Evolutionary conservation across 1,140 invertebrate genomes (phyloP).

Genomic region (Drosophila tsacasi): DNA sequence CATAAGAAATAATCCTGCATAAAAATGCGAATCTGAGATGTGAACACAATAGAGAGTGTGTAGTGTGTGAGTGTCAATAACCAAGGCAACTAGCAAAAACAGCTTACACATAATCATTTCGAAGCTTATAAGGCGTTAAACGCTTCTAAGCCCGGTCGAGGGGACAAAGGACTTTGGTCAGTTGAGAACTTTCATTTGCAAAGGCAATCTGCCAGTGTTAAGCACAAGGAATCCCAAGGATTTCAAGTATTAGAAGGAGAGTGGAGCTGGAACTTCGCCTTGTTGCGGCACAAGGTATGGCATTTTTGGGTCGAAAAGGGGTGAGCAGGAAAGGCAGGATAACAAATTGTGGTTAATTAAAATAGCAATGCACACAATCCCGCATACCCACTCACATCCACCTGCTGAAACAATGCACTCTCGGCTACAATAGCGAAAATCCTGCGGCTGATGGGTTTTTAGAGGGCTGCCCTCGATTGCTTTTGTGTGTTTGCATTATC

Average conservation of each 20-base stretch:
- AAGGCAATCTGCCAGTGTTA: conserved; percentile 18
- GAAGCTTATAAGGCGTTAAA: conserved; percentile 75
- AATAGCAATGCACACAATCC: conserved; percentile 47
- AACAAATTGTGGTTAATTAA: conserved; percentile 71
- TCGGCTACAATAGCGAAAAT: conserved; percentile 34
- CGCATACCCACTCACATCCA: conserved; percentile 2
- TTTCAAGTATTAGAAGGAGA: background rate
- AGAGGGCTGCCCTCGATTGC: conserved; percentile 31
- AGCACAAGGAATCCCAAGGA: conserved; percentile 33
- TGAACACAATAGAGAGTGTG: conserved; percentile 37
- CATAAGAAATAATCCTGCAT: conserved; percentile 59
- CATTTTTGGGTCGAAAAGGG: background rate
- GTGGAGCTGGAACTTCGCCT: background rate
- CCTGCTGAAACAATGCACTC: conserved; percentile 50
- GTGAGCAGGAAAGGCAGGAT: background rate
- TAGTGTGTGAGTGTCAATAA: conserved; percentile 57
- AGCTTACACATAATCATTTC: conserved; percentile 69
- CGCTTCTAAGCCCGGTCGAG: conserved; percentile 63
- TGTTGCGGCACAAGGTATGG: conserved; percentile 19
- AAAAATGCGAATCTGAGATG: conserved; percentile 28
- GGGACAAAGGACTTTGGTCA: conserved; percentile 57
- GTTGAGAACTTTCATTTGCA: conserved; percentile 3
- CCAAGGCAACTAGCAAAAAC: conserved; percentile 55
- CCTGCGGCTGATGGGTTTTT: conserved; percentile 12
- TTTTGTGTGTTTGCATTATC: conserved; percentile 42